These are phyloP conservation scores for Cephus spinipes DNA, from an alignment of 2,888 invertebrate genomes.

Conservation along the genomic window DNA sequence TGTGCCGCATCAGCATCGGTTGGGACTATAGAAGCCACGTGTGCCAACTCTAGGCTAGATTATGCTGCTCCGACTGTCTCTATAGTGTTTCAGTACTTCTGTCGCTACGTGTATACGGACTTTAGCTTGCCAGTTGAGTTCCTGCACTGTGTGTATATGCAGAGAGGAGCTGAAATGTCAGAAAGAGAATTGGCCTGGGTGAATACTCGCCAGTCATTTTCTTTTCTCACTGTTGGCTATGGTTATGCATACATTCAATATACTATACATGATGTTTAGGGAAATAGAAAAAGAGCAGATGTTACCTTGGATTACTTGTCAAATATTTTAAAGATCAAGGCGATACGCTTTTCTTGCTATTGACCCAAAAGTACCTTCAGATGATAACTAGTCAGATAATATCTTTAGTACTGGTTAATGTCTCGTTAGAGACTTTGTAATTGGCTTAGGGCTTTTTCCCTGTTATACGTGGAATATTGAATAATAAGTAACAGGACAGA, in stretches of 20 bases:
- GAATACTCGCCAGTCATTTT: background rate
- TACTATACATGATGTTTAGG: background rate
- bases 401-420: background rate
- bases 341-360: background rate
- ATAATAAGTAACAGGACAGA: background rate
- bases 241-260: background rate
- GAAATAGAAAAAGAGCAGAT: background rate
- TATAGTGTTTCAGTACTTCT: background rate
- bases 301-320: background rate
- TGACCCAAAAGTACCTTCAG: background rate
- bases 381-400: background rate
- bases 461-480: background rate
- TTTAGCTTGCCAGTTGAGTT: background rate
- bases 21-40: background rate
- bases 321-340: background rate
- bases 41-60: background rate
- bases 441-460: background rate
- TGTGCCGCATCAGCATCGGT: conserved; percentile 1
- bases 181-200: background rate
- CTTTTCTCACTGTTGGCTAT: background rate
- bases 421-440: background rate
- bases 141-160: background rate
- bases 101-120: background rate
- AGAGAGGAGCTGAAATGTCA: background rate
- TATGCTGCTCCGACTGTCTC: background rate